phyloP scores from a whole-genome alignment of 2,113 vertebrate genomes.

The Galbula dea region DNA sequence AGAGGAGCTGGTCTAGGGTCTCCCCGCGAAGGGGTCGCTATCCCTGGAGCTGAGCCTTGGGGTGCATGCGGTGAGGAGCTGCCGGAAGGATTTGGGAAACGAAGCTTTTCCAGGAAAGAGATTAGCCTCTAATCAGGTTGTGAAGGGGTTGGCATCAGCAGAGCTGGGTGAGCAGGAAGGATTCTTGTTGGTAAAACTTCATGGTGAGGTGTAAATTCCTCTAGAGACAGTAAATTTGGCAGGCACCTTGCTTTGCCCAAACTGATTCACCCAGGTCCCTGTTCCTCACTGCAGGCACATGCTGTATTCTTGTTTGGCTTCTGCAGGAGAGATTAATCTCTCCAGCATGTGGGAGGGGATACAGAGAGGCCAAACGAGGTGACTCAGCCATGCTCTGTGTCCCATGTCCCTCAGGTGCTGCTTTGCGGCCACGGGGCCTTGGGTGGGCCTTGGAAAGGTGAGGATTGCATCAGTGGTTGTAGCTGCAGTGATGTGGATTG shows the following conservation, averaged over 20 bases:
- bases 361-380: not conserved
- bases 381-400: not conserved
- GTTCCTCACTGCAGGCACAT: rapidly evolving
- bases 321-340: not conserved
- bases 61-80: not conserved
- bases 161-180: not conserved
- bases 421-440: rapidly evolving
- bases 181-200: not conserved
- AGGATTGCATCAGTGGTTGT: rapidly evolving
- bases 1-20: not conserved
- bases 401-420: not conserved
- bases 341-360: rapidly evolving
- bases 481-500: rapidly evolving
- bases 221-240: rapidly evolving
- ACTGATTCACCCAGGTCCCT: rapidly evolving
- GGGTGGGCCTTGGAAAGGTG: not conserved
- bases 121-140: not conserved
- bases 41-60: not conserved
- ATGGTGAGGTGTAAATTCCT: not conserved
- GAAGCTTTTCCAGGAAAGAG: not conserved
- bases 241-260: not conserved
- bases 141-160: not conserved
- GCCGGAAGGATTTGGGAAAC: not conserved
- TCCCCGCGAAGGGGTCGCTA: not conserved
- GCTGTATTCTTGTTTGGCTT: rapidly evolving